Evolutionary conservation across 2,888 invertebrate genomes (phyloP), one percentile per base, ranked within the genome.

Genomic region (Eupithecia vulgata): DNA sequence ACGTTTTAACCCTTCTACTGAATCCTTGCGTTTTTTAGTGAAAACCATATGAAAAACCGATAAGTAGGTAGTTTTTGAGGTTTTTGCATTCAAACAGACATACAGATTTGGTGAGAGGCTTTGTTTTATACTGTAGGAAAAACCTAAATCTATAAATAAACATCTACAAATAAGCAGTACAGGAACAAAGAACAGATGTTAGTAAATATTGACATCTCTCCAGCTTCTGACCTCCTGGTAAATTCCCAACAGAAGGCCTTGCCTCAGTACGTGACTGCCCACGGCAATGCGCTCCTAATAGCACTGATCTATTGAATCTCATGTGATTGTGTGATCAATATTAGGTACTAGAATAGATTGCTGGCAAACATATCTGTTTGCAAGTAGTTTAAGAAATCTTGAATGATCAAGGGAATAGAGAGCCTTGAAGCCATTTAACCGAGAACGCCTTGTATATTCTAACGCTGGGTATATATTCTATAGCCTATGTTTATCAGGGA

Each of bases 241-340:
- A 73, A 75, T 73, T 66, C 42, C 68, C 40, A 75, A 59, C 70
- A 72, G 75, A 71, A 66, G 61, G 68, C 34, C 68, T 64, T 70
- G 72, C 72, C 72, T 70, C 59, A 70, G 72, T 67, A 75, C 75
- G 75, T 75, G 75, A 75, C 75, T 45, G 71, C 35, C 68, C 71
- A 70, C 42, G 42, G 61, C 62, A 48, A 74, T 68, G 71, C 59
- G 72, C 71, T 73, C 71, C 71, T 71, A 76, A 74, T 75, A 71
- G 62, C 71, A 72, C 72, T 78, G 79, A 74, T 79, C 75, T 74
- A 79, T 72, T 75, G 75, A 77, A 77, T 77, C 76, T 70, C 48
- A 70, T 73, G 65, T 70, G 72, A 75, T 75, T 75, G 70, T 67
- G 67, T 62, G 65, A 75, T 75, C 75, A 67, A 72, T 75, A 72